phyloP scores from a whole-genome alignment of 2,797 vertebrate species.

The Spatula clypeata region DNA sequence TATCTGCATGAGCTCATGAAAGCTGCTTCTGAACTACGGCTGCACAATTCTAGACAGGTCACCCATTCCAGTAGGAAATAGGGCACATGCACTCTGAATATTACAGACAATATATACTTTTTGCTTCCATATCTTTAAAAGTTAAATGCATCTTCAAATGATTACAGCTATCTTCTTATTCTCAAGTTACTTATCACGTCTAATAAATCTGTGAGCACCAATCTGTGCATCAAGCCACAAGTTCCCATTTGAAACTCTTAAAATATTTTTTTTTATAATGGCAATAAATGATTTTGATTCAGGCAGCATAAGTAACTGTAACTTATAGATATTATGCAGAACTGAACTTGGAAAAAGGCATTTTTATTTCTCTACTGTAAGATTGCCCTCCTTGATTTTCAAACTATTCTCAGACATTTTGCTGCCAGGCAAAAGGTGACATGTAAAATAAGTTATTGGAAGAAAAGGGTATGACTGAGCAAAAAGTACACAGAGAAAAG shows the following conservation, averaged over 20 bases:
- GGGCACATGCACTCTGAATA: neutral
- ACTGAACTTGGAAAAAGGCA: slow-evolving; percentile 29
- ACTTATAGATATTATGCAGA: slow-evolving; percentile 12
- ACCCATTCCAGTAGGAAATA: neutral
- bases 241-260: slow-evolving; percentile 11
- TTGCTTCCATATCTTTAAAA: neutral
- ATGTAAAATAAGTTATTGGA: slow-evolving; percentile 38
- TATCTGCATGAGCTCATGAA: neutral
- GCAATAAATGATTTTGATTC: slow-evolving; percentile 55
- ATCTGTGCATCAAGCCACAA: neutral
- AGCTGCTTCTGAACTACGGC: neutral
- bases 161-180: slow-evolving; percentile 28
- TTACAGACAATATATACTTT: slow-evolving; percentile 3
- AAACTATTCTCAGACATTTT: slow-evolving; percentile 34
- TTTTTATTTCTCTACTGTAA: slow-evolving; percentile 52
- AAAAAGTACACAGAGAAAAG: neutral
- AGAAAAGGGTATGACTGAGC: slow-evolving; percentile 3
- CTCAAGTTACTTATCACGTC: neutral
- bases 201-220: slow-evolving; percentile 42
- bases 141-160: slow-evolving; percentile 34
- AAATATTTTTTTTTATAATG: slow-evolving; percentile 35
- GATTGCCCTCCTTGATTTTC: slow-evolving; percentile 37
- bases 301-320: slow-evolving; percentile 40
- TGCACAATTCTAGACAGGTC: slow-evolving; percentile 10
- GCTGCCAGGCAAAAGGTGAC: slow-evolving; percentile 15